Evolutionary conservation across 2,888 invertebrate genomes (phyloP).

Genomic region (Rhagonycha lutea): DNA sequence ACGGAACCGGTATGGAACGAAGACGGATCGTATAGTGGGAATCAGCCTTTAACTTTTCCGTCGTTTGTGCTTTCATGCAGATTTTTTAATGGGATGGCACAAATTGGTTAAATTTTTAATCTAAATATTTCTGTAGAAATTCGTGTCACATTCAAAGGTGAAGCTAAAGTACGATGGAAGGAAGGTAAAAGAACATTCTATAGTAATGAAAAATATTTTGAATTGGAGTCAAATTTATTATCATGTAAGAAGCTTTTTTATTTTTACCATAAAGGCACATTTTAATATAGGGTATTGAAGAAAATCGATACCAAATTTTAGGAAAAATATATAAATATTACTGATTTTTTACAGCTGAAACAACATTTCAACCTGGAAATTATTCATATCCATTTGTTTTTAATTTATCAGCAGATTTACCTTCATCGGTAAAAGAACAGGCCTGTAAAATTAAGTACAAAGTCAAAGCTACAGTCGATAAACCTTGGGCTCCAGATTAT

Average conservation of each 20-base stretch:
- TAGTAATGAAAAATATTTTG: background rate
- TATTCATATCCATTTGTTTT: conserved; percentile 12
- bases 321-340: no score
- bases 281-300: no score
- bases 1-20: no score
- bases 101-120: no score
- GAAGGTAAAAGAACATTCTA: background rate
- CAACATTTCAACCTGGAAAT: conserved; percentile 3
- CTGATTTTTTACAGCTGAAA: no score
- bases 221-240: conserved; percentile 6
- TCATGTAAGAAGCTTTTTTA: background rate
- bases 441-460: conserved; percentile 2
- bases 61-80: no score
- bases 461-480: conserved; percentile 1
- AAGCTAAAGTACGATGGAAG: conserved; percentile 8
- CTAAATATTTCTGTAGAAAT: background rate
- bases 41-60: no score
- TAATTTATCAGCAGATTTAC: background rate
- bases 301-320: no score
- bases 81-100: no score
- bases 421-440: background rate
- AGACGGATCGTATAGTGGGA: no score
- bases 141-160: background rate
- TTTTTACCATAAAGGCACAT: no score
- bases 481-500: conserved; percentile 14